Conservation (phyloP, 2,888 invertebrate species). For the Prosopocoilus inquinatus region DNA sequence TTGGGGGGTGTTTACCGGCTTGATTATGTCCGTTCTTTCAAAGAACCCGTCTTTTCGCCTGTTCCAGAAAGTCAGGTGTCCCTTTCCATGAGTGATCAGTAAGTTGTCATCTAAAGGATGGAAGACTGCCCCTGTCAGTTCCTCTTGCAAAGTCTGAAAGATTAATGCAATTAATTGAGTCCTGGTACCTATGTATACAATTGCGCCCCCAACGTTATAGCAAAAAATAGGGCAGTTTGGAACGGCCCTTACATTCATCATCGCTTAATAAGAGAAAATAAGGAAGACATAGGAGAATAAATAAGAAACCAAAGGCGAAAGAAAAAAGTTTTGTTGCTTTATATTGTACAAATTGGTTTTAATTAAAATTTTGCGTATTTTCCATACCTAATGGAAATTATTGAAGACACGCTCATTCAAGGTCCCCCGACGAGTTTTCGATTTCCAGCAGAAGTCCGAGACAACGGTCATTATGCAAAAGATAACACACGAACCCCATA, state of each 20-base stretch:
- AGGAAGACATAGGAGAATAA: too few species aligned
- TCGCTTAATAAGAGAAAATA: too few species aligned
- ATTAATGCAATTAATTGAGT: too few species aligned
- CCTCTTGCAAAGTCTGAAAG: conserved; percentile 81
- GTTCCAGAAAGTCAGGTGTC: conserved; percentile 91
- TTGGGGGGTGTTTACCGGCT: conserved; percentile 61
- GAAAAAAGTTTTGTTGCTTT: too few species aligned
- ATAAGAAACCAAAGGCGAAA: too few species aligned
- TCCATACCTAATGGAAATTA: conserved; percentile 3
- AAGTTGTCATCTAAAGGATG: conserved; percentile 90
- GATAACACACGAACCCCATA: conserved; percentile 19
- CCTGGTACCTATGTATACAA: too few species aligned
- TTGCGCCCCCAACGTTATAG: too few species aligned
- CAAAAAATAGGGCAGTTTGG: too few species aligned
- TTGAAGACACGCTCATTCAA: conserved; percentile 3
- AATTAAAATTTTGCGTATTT: not conserved
- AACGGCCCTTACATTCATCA: too few species aligned
- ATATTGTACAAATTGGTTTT: too few species aligned
- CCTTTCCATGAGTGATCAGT: conserved; percentile 87
- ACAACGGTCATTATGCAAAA: conserved; percentile 17
- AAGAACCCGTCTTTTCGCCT: conserved; percentile 87
- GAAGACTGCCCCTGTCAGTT: conserved; percentile 83
- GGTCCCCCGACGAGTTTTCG: not conserved
- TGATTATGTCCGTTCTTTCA: conserved; percentile 84
- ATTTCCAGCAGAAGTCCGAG: not conserved